Evolutionary conservation across 64 coral and sea anemone species (phyloP).

Genomic region (Pocillopora damicornis): DNA sequence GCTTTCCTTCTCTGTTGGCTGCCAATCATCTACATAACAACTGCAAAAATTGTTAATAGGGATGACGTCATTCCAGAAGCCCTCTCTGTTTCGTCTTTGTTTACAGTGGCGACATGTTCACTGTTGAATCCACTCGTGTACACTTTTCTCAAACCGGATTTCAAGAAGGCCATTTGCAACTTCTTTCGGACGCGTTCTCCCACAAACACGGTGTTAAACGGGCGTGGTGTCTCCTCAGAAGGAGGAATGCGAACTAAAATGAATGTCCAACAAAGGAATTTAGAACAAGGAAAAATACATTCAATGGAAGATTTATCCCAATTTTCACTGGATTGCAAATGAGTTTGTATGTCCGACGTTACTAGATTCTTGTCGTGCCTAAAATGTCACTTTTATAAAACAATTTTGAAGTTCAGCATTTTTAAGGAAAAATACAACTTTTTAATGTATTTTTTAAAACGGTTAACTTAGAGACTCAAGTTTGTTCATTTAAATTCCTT

Average conservation of each 20-base stretch:
- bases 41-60: slow-evolving; percentile 35
- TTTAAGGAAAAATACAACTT: no score
- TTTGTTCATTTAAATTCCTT: no score
- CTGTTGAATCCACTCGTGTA: slow-evolving; percentile 60
- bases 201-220: not conserved
- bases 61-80: slow-evolving; percentile 22
- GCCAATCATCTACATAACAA: slow-evolving; percentile 67
- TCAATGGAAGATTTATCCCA: not conserved
- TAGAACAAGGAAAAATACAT: not conserved
- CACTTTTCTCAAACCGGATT: slow-evolving; percentile 74
- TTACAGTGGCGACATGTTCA: slow-evolving; percentile 54
- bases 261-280: not conserved
- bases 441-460: no score
- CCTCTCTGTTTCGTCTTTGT: slow-evolving; percentile 33
- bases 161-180: slow-evolving; percentile 15
- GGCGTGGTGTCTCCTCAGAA: not conserved
- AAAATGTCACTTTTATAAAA: no score
- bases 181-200: not conserved
- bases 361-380: no score
- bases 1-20: slow-evolving; percentile 57
- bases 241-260: not conserved
- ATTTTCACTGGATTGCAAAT: not conserved
- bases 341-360: no score
- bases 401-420: no score
- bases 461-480: no score